Evolutionary conservation across 2,113 vertebrate genomes (phyloP), one percentile per base, ranked within the genome.

Genomic region (Trichomycterus rosablanca): DNA sequence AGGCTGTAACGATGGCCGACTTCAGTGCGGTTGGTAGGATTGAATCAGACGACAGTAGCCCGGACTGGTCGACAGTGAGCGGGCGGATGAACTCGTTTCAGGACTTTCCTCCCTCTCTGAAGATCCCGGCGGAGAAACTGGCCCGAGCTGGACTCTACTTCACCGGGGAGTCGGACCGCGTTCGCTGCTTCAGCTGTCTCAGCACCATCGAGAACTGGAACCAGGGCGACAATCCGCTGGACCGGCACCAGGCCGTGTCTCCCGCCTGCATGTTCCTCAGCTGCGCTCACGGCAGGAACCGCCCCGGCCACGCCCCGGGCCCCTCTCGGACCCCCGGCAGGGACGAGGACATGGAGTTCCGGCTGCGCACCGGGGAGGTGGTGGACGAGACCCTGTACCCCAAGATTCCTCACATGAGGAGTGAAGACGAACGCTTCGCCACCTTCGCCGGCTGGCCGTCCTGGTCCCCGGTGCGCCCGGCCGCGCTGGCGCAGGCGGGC

Each of bases 111-210:
- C 78, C 68, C 58, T 67, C 19, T 49, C 78, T 82, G 28, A 85
- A 87, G 0, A 71, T 97, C 48, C 82, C 92, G 0, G 80, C 85
- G 1, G 74, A 76, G 32, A 84, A 82, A 1, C 50, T 97, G 28
- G 93, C 95, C 20, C 80, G 73, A 20, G 93, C 94, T 14, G 96
- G 94, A 23, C 95, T 97, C 74, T 86, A 91, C 37, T 95, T 91
- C 66, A 93, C 89, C 0, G 96, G 95, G 18, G 60, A 78, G n/a
- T 80, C 84, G 1, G 94, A 97, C 71, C 80, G 78, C 0, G 96
- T 94, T n/a, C 65, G 77, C 51, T 97, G 96, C 78, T 97, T 93
- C 78, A 90, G 93, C 66, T 98, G 95, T 79, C 69, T 67, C 3
- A 75, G 66, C 5, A 82, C 80, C 12, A 9, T 89, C 45, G 90